These are phyloP conservation scores for Uloborus diversus DNA, from an alignment of 1,140 invertebrate species.

Conservation along the genomic window DNA sequence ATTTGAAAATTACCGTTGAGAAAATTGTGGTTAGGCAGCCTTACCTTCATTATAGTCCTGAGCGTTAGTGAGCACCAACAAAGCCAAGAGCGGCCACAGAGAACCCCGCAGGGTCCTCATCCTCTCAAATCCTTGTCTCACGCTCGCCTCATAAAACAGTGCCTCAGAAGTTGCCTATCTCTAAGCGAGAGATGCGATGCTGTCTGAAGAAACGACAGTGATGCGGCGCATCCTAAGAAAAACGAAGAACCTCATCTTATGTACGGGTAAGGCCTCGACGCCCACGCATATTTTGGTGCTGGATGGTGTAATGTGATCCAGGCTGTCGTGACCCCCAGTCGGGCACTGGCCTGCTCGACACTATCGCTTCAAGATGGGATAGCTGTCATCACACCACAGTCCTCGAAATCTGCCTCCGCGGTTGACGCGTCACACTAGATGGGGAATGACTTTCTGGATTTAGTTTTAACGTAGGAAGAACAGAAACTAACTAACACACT, in stretches of 20 bases:
- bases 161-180: no score
- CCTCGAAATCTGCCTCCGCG: no score
- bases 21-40: no score
- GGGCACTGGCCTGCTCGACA: neutral
- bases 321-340: conserved; percentile 22
- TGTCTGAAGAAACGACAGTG: neutral
- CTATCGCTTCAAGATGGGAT: conserved; percentile 41
- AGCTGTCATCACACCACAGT: conserved; percentile 37
- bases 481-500: no score
- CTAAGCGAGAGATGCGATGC: neutral
- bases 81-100: conserved; percentile 7
- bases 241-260: conserved; percentile 6
- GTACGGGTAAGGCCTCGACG: conserved; percentile 27
- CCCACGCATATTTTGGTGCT: conserved; percentile 1
- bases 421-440: no score
- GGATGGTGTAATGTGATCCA: conserved; percentile 18
- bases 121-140: neutral
- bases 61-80: neutral
- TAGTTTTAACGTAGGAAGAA: no score
- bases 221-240: neutral
- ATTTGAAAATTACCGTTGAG: no score
- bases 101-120: conserved; percentile 33
- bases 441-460: no score
- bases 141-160: neutral
- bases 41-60: conserved; percentile 38